Evolutionary conservation across 2,113 vertebrate genomes (phyloP), one percentile per base, ranked within the genome.

Genomic region (Crypturellus undulatus): DNA sequence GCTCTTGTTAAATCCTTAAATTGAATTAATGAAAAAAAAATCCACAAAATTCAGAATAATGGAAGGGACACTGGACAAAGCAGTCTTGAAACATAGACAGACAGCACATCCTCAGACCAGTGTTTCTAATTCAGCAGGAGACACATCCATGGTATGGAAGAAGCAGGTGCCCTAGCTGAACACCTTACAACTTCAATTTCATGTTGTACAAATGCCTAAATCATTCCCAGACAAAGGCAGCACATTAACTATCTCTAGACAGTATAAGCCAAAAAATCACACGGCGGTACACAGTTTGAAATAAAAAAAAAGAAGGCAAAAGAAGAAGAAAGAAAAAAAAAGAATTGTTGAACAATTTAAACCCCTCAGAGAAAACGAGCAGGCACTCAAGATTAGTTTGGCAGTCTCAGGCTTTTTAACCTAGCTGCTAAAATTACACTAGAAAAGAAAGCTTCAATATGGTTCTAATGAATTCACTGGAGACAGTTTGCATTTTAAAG

Each of bases 401-500:
- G 81, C 72, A 96, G 89, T 68, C 69, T 59, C 52, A 91, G 85
- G 49, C n/a, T 87, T 93, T 88, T 52, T 91, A 98, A 95, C 84
- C 82, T 90, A 79, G 43, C 40, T 3, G 7, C 73, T 94, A 94
- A 96, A 83, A 72, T 79, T 96, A 72, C 68, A 76, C 72, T 72
- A 84, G 59, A 77, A 89, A 93, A 81, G 85, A 94, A 97, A 97
- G 70, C 94, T 94, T 78, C 90, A 96, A 96, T 96, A 93, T 94
- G 94, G 78, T 96, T 96, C 88, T 94, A 96, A 91, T 94, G 79
- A 97, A 96, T 96, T 97, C 95, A 92, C 71, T 95, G 60, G 69
- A 97, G 92, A 96, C 84, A 89, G 94, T 95, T 97, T 97, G 64
- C 84, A 87, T 78, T 96, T 92, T 95, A 94, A 97, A 96, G 91